Evolutionary conservation across 2,113 vertebrate species (phyloP).

Genomic region (Elaphurus davidianus): DNA sequence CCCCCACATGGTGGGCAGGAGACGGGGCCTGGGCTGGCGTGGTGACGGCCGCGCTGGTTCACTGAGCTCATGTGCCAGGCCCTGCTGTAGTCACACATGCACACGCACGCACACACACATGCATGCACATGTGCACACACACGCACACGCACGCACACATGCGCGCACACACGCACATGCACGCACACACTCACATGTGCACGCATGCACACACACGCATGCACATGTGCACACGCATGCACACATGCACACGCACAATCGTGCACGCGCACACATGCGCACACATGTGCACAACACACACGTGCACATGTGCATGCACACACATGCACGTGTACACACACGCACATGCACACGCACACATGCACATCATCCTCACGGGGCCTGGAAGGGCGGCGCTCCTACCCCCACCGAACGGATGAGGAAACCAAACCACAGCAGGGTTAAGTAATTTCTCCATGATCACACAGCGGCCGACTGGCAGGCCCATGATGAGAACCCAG

Average conservation of each 20-base stretch:
- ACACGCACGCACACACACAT: no score
- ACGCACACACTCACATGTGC: no score
- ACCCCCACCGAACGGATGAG: background rate
- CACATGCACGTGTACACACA: no score
- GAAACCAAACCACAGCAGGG: background rate
- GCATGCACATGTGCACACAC: fast-evolving
- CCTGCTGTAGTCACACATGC: background rate
- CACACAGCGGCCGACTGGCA: background rate
- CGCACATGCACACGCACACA: background rate
- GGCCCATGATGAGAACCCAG: background rate
- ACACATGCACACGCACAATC: fast-evolving
- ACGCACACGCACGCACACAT: fast-evolving
- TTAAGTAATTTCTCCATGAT: background rate
- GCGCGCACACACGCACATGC: fast-evolving
- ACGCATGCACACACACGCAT: fast-evolving
- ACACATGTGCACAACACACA: fast-evolving
- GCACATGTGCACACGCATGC: fast-evolving
- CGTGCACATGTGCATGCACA: fast-evolving
- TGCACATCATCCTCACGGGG: background rate
- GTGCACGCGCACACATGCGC: fast-evolving
- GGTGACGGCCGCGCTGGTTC: fast-evolving
- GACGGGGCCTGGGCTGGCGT: fast-evolving
- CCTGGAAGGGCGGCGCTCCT: background rate
- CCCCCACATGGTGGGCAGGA: background rate
- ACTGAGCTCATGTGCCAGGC: background rate